Base-by-base conservation (phyloP, 1,140 invertebrate species). In the Drosophila erecta region DNA sequence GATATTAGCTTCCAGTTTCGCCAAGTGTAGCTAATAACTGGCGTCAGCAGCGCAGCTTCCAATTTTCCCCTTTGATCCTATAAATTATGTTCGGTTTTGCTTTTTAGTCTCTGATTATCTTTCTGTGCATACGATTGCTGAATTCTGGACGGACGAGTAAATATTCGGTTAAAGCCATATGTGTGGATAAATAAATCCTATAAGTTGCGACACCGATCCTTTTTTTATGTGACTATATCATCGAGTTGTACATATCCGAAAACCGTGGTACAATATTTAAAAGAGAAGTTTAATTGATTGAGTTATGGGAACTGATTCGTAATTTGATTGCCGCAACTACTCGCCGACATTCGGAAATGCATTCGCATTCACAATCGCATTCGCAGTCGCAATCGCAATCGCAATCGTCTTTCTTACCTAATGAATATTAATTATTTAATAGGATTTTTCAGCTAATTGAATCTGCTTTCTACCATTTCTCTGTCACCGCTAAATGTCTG, bases 351-450 rank as follows among this genome's bases (percentile, higher is more conserved):
- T 37, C 30, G 51, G 40, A 46, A 37, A 54, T 49, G 49, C 49
- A 38, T 46, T 65, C 51, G 55, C 44, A 14, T 11, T 35, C 2
- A 12, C 33, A 24, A 46, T 22, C 20, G 17, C 43, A 44, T 14
- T 46, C 43, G 17, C 40, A 22, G 30, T 81, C 15, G 22, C 22
- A 24, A 24, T 24, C 22, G 22, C 22, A 24, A 24, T 24, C 22
- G 3, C 44, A 47, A n/a, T 30, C 46, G 8, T 15, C 47, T 33
- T 49, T n/a, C 43, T 50, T 46, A n/a, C 55, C 53, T 75, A 75
- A 75, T 75, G 47, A 75, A 65, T 75, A 85, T 85, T 85, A 85
- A 85, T 85, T 86, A 86, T 86, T 81, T 86, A 86, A 77, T 75
- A 77, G 43, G 56, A 73, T 79, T 58, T 56, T 55, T 65, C 73